These are phyloP conservation scores for Diploptera punctata DNA, from an alignment of 2,888 invertebrate genomes.

Conservation along the genomic window DNA sequence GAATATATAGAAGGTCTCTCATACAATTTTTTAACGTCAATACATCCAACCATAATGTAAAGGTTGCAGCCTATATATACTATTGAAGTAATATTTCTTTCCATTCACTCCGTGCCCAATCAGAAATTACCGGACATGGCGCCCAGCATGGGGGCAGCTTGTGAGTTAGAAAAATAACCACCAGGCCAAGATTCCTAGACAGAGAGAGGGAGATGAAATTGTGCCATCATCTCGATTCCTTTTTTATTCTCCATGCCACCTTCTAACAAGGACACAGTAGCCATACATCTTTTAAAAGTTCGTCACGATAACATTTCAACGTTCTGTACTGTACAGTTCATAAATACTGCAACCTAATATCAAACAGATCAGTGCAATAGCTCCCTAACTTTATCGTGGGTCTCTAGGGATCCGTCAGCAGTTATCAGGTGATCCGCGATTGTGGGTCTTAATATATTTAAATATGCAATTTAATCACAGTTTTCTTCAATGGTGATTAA, in stretches of 20 bases:
- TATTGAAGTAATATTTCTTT: conserved; percentile 26
- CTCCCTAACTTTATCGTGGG: too few relatives aligned
- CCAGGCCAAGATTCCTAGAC: neutral
- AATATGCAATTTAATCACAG: too few relatives aligned
- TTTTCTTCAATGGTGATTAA: too few relatives aligned
- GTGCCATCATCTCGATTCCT: conserved; percentile 1
- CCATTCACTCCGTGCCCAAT: conserved; percentile 35
- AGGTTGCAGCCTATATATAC: conserved; percentile 19
- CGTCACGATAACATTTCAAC: neutral
- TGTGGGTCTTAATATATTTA: too few relatives aligned
- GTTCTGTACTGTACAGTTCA: neutral
- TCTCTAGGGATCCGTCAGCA: too few relatives aligned
- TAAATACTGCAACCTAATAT: conserved; percentile 13
- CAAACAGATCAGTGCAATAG: too few relatives aligned
- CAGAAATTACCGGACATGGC: conserved; percentile 37
- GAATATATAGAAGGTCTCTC: conserved; percentile 5
- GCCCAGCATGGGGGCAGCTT: conserved; percentile 32
- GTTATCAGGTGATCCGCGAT: too few relatives aligned
- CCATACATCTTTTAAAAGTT: conserved; percentile 6
- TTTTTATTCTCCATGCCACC: neutral
- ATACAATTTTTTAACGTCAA: conserved; percentile 26
- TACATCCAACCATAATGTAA: conserved; percentile 4
- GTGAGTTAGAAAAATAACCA: conserved; percentile 20
- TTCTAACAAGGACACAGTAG: conserved; percentile 21
- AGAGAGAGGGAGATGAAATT: neutral